These are phyloP conservation scores for Lichenostomus cassidix DNA, from an alignment of 2,113 vertebrate species.

Conservation along the genomic window DNA sequence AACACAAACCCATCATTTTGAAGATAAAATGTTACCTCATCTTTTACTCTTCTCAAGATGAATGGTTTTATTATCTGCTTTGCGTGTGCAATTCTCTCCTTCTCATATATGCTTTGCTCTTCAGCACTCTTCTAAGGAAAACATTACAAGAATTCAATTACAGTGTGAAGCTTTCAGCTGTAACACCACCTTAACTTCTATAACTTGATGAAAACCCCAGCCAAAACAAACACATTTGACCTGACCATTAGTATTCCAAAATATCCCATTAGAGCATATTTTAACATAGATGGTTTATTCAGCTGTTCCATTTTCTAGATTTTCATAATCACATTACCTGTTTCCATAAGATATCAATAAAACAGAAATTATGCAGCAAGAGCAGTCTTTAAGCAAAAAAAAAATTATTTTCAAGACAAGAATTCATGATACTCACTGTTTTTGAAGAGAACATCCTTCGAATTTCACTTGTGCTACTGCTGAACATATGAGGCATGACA, in stretches of 20 bases:
- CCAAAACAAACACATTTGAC: not conserved
- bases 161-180: not conserved
- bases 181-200: not conserved
- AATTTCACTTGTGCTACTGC: conserved; percentile 89
- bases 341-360: not conserved
- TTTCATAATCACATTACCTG: not conserved
- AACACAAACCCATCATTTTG: not conserved
- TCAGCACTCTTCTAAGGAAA: conserved; percentile 86
- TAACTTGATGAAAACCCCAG: not conserved
- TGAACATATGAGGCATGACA: conserved; percentile 99
- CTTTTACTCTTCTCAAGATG: conserved; percentile 93
- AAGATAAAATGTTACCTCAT: conserved; percentile 79
- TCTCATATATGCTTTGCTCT: conserved; percentile 91
- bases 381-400: not conserved
- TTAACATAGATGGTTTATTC: not conserved
- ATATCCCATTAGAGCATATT: not conserved
- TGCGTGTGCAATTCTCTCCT: conserved; percentile 91
- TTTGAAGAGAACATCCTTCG: conserved; percentile 93
- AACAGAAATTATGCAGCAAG: not conserved
- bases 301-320: not conserved
- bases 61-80: conserved; percentile 98
- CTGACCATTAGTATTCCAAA: not conserved
- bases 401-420: not conserved
- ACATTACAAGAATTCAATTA: not conserved
- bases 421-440: conserved; percentile 74